A percentile compares a stretch with the other conserved stretches of the same genome.
Evolutionary conservation across 2,113 vertebrate genomes (phyloP).

Genomic region (Kryptolebias marmoratus): DNA sequence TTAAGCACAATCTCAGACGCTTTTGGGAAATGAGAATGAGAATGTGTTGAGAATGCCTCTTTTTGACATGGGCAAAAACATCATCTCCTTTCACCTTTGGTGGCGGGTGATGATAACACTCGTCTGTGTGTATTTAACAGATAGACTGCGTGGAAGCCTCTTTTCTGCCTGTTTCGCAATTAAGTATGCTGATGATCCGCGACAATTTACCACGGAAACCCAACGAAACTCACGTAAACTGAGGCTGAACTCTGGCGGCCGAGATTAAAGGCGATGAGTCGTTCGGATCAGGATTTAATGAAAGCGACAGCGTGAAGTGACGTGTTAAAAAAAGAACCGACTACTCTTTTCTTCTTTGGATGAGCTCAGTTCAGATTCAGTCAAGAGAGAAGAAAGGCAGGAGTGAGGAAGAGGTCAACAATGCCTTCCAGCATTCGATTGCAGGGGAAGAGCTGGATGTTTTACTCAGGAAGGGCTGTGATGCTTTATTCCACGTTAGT

Average conservation of each 20-base stretch:
- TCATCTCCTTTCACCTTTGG: too few relatives aligned
- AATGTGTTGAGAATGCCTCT: too few relatives aligned
- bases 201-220: constrained; percentile 1
- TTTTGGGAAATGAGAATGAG: too few relatives aligned
- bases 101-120: too few relatives aligned
- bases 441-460: constrained; percentile 31
- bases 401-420: constrained; percentile 37
- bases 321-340: background rate
- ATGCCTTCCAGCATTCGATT: constrained; percentile 34
- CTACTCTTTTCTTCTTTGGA: constrained; percentile 8
- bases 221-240: background rate
- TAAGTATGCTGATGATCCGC: constrained; percentile 1
- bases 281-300: constrained; percentile 18
- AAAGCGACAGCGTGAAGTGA: constrained; percentile 5
- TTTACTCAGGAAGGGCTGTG: constrained; percentile 20
- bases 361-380: constrained; percentile 18
- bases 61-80: too few relatives aligned
- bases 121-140: too few relatives aligned
- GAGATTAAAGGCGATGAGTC: constrained; percentile 11
- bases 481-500: constrained; percentile 16
- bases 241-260: background rate
- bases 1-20: too few relatives aligned
- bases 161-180: constrained; percentile 2
- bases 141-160: background rate
- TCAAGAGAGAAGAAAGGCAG: constrained; percentile 17